Percentiles rank a stretch among this genome's conserved stretches.
Evolutionary conservation across 2,888 invertebrate genomes (phyloP).

Genomic region (Amiota mariae): DNA sequence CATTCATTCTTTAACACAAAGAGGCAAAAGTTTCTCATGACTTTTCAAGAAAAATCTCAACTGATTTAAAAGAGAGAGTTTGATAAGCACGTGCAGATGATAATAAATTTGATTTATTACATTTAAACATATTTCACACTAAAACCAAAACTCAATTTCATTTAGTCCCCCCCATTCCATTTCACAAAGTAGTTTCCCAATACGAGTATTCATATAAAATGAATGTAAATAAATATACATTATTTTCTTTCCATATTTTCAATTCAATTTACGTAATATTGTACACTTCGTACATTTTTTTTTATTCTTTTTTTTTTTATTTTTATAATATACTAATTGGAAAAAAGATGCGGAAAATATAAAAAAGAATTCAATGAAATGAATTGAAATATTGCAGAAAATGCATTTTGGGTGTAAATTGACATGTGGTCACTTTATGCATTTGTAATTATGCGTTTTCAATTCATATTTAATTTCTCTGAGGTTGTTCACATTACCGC

Average conservation of each 20-base stretch:
- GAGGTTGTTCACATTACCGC: conserved; percentile 18
- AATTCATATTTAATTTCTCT: conserved; percentile 10
- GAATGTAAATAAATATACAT: too few species aligned
- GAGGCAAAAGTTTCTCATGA: too few species aligned
- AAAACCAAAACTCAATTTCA: too few species aligned
- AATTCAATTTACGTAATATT: too few species aligned
- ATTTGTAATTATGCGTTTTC: conserved; percentile 13
- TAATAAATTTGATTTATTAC: conserved; percentile 22
- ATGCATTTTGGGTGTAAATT: background rate
- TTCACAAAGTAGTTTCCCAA: too few species aligned
- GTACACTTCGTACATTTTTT: too few species aligned
- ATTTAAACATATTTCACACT: too few species aligned
- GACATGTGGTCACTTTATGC: conserved; percentile 17
- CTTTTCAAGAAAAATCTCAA: too few species aligned
- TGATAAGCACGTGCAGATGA: conserved; percentile 19
- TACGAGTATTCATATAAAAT: too few species aligned
- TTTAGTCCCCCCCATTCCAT: too few species aligned
- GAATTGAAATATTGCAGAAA: conserved; percentile 1
- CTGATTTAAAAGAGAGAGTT: background rate
- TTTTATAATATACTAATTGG: background rate
- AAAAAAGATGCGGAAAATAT: background rate
- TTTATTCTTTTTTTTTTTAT: background rate
- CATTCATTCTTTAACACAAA: too few species aligned
- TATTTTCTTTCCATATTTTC: too few species aligned
- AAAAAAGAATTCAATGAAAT: background rate